Evolutionary conservation across 2,113 vertebrate genomes (phyloP).

Genomic region (Cyphomyrus plagiostoma): DNA sequence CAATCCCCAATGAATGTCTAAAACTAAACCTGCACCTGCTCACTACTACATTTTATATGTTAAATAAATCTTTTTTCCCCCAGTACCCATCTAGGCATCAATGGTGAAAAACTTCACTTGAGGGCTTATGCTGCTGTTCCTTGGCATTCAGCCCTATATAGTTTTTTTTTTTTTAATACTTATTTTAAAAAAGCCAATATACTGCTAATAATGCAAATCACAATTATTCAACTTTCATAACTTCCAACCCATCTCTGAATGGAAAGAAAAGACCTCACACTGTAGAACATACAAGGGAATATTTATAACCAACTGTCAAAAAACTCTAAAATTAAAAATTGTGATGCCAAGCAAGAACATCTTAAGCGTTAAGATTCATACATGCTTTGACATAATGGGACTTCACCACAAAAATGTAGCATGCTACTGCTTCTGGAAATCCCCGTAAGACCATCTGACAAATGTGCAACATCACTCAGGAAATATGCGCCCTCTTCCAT

Average conservation of each 20-base stretch:
- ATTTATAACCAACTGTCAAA: background rate
- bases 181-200: background rate
- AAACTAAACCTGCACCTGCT: too few species aligned
- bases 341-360: background rate
- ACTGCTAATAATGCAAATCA: background rate
- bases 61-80: too few species aligned
- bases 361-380: background rate
- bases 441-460: background rate
- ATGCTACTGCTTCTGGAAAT: constrained; percentile 5
- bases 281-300: background rate
- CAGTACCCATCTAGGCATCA: background rate
- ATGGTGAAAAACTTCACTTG: background rate
- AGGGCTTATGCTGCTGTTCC: background rate
- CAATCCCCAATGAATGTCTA: too few species aligned
- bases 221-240: background rate
- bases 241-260: background rate
- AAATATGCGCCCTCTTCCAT: background rate
- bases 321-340: background rate
- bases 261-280: background rate
- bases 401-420: background rate
- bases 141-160: background rate
- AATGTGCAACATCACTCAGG: constrained; percentile 23
- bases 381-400: background rate
- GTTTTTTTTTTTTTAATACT: too few species aligned
- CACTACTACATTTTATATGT: too few species aligned